phyloP scores from a whole-genome alignment of 2,888 invertebrate genomes.

The Entomobrya proxima region DNA sequence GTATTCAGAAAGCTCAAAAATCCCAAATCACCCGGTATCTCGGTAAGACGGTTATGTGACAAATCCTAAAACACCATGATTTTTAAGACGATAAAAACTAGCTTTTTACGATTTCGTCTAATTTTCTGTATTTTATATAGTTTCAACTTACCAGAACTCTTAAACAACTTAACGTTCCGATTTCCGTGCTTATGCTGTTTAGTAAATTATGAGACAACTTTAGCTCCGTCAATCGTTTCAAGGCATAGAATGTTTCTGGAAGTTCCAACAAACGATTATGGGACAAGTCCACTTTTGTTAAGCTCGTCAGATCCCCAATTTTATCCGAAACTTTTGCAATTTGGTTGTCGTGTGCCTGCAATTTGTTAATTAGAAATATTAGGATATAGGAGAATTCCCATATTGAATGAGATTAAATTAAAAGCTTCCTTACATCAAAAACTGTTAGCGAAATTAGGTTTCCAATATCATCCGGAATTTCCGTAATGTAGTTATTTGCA shows the following conservation, averaged over 20 bases:
- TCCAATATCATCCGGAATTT: conserved; percentile 83
- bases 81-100: conserved; percentile 15
- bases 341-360: conserved; percentile 89
- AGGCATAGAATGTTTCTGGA: conserved; percentile 82
- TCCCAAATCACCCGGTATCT: conserved; percentile 88
- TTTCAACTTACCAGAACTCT: conserved; percentile 82
- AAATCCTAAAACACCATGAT: conserved; percentile 84
- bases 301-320: conserved; percentile 84
- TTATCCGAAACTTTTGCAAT: conserved; percentile 85
- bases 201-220: conserved; percentile 87
- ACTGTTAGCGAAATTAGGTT: conserved; percentile 83
- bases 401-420: not conserved
- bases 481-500: conserved; percentile 81
- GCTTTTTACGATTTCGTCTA: no score
- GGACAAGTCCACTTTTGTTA: conserved; percentile 85
- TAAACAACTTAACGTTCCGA: conserved; percentile 89
- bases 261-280: conserved; percentile 84
- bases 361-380: not conserved
- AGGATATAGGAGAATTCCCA: not conserved
- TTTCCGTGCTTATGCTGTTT: conserved; percentile 82
- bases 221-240: conserved; percentile 84
- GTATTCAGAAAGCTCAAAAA: conserved; percentile 87
- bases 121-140: not conserved
- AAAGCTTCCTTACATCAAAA: conserved; percentile 82
- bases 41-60: conserved; percentile 85